Percentiles rank a stretch among this genome's conserved stretches.
Conservation (phyloP, 2,797 vertebrate genomes). For the Hylomyscus alleni region DNA sequence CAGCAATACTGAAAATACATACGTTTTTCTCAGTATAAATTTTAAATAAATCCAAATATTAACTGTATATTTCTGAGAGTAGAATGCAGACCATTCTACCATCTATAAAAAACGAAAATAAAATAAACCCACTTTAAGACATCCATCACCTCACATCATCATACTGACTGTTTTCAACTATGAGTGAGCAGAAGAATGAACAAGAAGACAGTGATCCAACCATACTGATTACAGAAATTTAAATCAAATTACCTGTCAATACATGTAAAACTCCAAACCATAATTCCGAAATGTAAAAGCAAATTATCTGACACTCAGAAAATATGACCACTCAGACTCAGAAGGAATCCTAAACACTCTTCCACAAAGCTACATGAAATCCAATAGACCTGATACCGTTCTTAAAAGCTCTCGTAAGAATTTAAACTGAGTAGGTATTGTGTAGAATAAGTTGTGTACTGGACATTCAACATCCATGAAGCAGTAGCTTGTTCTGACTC, state of each 20-base stretch:
- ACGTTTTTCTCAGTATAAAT: too few relatives aligned
- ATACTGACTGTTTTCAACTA: constrained; percentile 4
- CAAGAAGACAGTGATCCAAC: not conserved
- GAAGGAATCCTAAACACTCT: constrained; percentile 41
- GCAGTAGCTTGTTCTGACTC: not conserved
- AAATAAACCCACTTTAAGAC: not conserved
- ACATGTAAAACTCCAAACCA: not conserved
- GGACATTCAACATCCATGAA: not conserved
- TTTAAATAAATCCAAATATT: too few relatives aligned
- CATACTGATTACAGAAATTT: not conserved
- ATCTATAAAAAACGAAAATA: not conserved
- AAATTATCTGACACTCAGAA: not conserved
- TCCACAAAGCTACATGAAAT: constrained; percentile 22
- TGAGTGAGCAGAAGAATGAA: constrained; percentile 20
- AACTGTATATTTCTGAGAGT: too few relatives aligned
- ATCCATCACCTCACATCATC: not conserved
- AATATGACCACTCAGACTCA: constrained; percentile 5
- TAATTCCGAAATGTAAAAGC: not conserved
- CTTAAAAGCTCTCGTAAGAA: not conserved
- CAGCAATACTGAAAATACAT: too few relatives aligned
- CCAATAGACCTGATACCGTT: not conserved
- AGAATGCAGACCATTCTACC: not conserved
- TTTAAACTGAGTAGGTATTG: not conserved
- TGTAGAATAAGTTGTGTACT: not conserved
- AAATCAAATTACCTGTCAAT: not conserved